phyloP scores from a whole-genome alignment of 2,113 vertebrate species.

The Tetrax tetrax region DNA sequence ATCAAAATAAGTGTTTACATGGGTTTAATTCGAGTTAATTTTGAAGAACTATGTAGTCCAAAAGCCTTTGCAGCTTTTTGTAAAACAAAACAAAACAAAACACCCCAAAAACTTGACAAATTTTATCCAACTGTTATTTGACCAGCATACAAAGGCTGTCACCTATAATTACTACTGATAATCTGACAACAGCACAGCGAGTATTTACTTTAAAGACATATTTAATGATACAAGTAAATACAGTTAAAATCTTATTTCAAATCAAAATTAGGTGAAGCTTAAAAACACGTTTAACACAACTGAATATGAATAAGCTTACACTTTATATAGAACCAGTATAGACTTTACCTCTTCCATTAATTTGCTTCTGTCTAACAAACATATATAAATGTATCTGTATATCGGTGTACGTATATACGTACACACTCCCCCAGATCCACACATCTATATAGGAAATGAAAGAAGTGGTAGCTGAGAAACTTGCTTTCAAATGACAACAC shows the following conservation, averaged over 20 bases:
- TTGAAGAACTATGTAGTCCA: neutral
- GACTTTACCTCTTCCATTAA: neutral
- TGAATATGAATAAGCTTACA: neutral
- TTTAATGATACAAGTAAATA: neutral
- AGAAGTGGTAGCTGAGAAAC: neutral
- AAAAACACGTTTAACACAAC: neutral
- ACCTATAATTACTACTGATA: neutral
- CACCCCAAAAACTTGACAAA: neutral
- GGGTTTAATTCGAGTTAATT: neutral
- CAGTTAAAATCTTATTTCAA: neutral
- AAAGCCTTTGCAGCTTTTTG: neutral
- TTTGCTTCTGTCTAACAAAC: neutral
- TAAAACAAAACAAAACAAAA: neutral
- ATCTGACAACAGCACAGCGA: neutral
- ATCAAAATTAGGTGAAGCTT: neutral
- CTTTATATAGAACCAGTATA: neutral
- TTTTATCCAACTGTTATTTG: neutral
- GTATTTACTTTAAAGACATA: neutral
- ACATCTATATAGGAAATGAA: neutral
- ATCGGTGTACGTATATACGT: neutral
- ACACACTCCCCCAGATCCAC: neutral
- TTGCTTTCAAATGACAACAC: constrained; percentile 34
- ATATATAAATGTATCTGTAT: neutral
- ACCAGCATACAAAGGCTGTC: neutral
- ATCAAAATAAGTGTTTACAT: neutral